Base-by-base conservation (phyloP, 64 coral and sea anemone species). In the Actinia tenebrosa region DNA sequence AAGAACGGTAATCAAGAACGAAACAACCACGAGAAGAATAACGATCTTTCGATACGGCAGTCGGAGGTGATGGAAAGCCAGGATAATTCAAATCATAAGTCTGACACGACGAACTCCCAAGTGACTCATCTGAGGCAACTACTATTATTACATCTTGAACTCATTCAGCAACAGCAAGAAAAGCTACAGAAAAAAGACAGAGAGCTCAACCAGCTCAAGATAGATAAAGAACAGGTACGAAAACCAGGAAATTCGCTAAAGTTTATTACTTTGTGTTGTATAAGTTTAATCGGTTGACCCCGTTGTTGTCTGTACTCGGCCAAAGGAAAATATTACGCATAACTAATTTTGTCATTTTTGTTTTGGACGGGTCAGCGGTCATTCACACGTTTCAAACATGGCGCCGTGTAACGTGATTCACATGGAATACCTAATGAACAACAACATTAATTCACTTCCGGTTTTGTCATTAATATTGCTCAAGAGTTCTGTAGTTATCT, bases 151-250 rank as follows among this genome's bases (percentile, higher is more conserved):
- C 97, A 99, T 91, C 92, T 99, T 16, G 97, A 99, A 71, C 93
- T 99, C 52, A 99, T 99, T 86, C 93, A 99, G 52, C 97, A 94
- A 60, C 97, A 99, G 30, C 97, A 99, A 78, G 93, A 99, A 91
- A 83, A 95, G 62, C 85, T 99, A 43, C 97, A 99, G 46, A 92
- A 87, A 88, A 99, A 95, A 78, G 97, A 99, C 52, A 56, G 87
- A 81, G 97, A 95, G 44, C 89, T 99, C 23, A 90, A 95, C 85
- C 90, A 94, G 46, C 66, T 99, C 18, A 99, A 93, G 87, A 80
- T 91, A 80, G 97, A 99, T n/a, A 99, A 99, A 71, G 97, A 99
- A 83, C 97, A 99, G 97, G 97, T 99, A 93, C 10, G 86, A 37
- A 18, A 42, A 19, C 9, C 2, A 30, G 69, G 69, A 30, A 15